Conservation (phyloP, 2,113 vertebrate species). For the Heptranchias perlo region DNA sequence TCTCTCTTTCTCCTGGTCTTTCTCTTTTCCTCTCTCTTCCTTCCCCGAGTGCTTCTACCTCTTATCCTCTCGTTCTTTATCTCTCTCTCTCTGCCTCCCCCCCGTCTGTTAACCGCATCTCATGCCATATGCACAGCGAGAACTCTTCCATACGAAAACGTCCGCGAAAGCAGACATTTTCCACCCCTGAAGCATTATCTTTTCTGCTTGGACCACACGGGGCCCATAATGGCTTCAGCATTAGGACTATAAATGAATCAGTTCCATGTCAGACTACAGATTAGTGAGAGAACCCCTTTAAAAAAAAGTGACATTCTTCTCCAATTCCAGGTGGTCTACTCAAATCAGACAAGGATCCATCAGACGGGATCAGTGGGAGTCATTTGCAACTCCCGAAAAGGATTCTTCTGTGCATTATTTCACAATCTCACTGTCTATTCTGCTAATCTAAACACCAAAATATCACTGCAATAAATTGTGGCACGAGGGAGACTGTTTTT, state of each 20-base stretch:
- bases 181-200: too few relatives aligned
- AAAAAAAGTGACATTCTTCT: neutral
- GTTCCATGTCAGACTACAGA: neutral
- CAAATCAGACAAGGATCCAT: slow-evolving; percentile 1
- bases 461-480: neutral
- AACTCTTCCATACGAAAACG: neutral
- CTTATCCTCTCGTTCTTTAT: neutral
- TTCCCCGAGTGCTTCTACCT: neutral
- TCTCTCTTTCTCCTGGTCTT: too few relatives aligned
- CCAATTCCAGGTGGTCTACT: neutral
- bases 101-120: neutral
- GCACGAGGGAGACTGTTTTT: neutral
- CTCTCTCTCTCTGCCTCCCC: neutral
- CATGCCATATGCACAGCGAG: neutral
- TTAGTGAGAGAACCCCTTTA: neutral
- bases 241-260: neutral
- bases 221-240: neutral
- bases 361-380: neutral
- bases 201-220: neutral
- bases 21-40: neutral
- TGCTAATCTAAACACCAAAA: slow-evolving; percentile 28
- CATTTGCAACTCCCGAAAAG: neutral
- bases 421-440: slow-evolving; percentile 21
- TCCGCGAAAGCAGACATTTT: neutral
- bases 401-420: neutral